These are phyloP conservation scores for Drosophila subpulchrella DNA, from an alignment of 1,140 invertebrate genomes.

Conservation along the genomic window DNA sequence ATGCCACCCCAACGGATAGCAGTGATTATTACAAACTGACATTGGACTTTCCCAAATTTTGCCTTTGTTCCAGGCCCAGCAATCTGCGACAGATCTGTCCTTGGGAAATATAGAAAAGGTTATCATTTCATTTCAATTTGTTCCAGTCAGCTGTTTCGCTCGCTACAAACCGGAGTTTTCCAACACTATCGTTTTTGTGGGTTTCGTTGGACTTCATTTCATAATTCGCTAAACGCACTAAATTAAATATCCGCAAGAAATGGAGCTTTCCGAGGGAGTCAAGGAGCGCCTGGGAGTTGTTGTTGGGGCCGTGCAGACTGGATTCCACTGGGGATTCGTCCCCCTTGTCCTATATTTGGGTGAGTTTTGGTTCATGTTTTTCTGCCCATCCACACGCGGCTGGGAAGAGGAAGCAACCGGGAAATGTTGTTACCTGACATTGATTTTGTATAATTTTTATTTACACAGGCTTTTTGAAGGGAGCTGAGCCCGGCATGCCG, in stretches of 20 bases:
- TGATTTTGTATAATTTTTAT: constrained; percentile 12
- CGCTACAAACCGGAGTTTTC: neutral
- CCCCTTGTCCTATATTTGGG: constrained; percentile 89
- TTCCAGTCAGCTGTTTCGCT: neutral
- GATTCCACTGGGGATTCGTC: constrained; percentile 90
- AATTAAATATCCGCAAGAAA: constrained; percentile 20
- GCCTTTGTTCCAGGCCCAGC: neutral
- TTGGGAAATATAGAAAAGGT: neutral
- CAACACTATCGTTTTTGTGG: constrained; percentile 8
- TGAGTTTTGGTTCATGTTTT: constrained; percentile 80
- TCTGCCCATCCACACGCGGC: constrained; percentile 27
- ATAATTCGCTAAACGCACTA: constrained; percentile 22
- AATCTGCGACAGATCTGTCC: neutral
- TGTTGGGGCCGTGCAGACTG: constrained; percentile 86
- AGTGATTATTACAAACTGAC: neutral
- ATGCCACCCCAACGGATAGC: neutral
- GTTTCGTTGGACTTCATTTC: constrained; percentile 22
- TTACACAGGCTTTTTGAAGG: constrained; percentile 86
- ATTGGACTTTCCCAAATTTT: no score
- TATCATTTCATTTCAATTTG: neutral
- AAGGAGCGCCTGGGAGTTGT: constrained; percentile 88
- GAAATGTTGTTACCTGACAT: neutral
- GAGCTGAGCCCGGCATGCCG: constrained; percentile 88
- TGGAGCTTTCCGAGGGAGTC: constrained; percentile 69
- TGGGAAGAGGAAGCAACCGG: constrained; percentile 35